Conservation (phyloP, 1,140 invertebrate genomes). For the Atopsyche davidsoni region DNA sequence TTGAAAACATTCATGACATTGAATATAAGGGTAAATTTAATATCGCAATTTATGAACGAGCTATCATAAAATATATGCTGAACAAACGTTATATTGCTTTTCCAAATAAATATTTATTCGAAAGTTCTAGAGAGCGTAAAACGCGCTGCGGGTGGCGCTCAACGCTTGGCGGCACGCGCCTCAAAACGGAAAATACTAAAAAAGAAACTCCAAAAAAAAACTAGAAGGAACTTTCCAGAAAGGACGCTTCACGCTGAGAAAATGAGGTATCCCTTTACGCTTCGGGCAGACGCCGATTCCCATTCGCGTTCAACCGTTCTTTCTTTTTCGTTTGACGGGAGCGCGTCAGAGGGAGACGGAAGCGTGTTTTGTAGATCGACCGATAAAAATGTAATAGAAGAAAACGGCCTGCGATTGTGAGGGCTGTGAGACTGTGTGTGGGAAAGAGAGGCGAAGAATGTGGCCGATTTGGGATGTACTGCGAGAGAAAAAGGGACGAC, state of each 20-base stretch:
- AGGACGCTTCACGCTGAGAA: constrained; percentile 7
- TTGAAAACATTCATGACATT: too few relatives aligned
- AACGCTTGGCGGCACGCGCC: not conserved
- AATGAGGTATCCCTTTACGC: constrained; percentile 12
- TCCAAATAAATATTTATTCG: too few relatives aligned
- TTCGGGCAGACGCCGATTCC: not conserved
- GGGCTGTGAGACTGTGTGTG: not conserved
- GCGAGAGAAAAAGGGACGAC: not conserved
- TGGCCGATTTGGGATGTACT: not conserved
- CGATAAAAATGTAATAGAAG: constrained; percentile 16
- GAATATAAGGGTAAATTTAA: too few relatives aligned
- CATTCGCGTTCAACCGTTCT: not conserved
- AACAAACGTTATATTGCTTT: too few relatives aligned
- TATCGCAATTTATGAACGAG: too few relatives aligned
- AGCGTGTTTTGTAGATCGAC: constrained; percentile 3
- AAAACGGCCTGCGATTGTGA: constrained; percentile 10
- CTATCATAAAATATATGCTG: too few relatives aligned
- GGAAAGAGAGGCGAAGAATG: not conserved
- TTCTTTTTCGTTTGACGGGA: not conserved
- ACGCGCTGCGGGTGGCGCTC: not conserved
- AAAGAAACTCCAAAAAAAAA: constrained; percentile 3
- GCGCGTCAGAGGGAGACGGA: not conserved
- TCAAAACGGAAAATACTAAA: constrained; percentile 7
- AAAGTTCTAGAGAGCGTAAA: constrained; percentile 2
- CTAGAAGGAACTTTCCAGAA: too few relatives aligned